A percentile compares a stretch with the other conserved stretches of the same genome.
Conservation (phyloP, 2,113 vertebrate species). For the Peromyscus leucopus region DNA sequence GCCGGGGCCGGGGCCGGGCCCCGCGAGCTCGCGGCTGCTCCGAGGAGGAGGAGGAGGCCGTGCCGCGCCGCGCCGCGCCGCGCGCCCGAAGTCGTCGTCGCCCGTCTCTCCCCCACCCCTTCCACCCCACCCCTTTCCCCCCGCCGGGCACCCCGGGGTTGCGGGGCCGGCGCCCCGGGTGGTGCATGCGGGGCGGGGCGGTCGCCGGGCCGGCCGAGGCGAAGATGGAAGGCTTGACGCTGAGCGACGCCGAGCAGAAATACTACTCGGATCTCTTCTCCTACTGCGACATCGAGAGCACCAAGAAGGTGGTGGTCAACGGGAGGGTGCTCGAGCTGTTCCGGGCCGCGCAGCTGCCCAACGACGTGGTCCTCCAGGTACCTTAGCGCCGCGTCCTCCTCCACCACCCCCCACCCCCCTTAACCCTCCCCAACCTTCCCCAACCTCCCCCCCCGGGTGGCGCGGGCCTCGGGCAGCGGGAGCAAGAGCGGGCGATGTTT, state of each 20-base stretch:
- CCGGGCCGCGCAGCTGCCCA: slow-evolving; percentile 97
- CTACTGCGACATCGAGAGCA: slow-evolving; percentile 98
- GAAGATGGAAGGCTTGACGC: slow-evolving; percentile 96
- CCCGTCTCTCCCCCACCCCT: too few relatives aligned
- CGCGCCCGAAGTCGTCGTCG: not conserved
- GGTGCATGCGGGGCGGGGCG: slow-evolving; percentile 72
- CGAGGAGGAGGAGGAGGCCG: slow-evolving; percentile 37
- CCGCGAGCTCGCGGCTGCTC: not conserved
- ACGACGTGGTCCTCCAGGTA: slow-evolving; percentile 97
- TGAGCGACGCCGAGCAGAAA: slow-evolving; percentile 97
- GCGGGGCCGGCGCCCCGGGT: slow-evolving; percentile 23
- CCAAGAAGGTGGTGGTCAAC: slow-evolving; percentile 97
- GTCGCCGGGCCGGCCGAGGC: slow-evolving; percentile 22
- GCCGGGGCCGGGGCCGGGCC: not conserved
- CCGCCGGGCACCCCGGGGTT: not conserved
- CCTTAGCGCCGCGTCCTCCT: not conserved
- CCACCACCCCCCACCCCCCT: too few relatives aligned
- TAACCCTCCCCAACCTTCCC: too few relatives aligned
- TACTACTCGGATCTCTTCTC: slow-evolving; percentile 98
- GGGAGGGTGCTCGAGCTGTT: slow-evolving; percentile 97
- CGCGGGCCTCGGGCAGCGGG: not conserved
- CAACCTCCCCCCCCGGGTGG: not conserved
- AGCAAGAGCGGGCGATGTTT: not conserved
- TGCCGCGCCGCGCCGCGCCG: not conserved
- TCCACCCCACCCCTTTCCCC: not conserved